Conservation (phyloP, 2,113 vertebrate species). For the Limnothrissa miodon region DNA sequence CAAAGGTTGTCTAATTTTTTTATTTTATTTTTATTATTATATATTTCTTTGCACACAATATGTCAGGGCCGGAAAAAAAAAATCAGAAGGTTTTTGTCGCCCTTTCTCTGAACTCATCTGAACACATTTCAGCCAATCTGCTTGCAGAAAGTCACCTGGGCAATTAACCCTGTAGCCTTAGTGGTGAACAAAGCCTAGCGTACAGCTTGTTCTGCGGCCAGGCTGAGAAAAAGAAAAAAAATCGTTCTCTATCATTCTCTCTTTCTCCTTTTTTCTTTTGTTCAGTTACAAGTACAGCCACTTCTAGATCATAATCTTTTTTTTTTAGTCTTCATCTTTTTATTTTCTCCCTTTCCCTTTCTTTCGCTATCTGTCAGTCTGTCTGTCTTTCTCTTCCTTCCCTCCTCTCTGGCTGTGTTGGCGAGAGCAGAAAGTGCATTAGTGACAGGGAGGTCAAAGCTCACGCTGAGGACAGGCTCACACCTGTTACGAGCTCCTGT, state of each 20-base stretch:
- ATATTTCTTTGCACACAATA: neutral
- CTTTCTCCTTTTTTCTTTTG: neutral
- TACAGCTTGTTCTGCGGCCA: conserved; percentile 56
- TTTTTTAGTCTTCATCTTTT: neutral
- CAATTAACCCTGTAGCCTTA: conserved; percentile 73
- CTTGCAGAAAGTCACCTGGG: conserved; percentile 67
- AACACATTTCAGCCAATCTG: conserved; percentile 74
- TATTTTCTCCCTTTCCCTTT: neutral
- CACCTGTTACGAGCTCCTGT: conserved; percentile 51
- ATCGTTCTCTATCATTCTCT: neutral
- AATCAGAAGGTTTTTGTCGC: conserved; percentile 20
- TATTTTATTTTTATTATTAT: too few species aligned
- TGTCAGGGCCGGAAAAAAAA: neutral
- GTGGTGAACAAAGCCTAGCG: conserved; percentile 61
- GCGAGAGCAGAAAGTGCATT: conserved; percentile 21
- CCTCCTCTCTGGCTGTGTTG: neutral
- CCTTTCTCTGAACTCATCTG: conserved; percentile 54
- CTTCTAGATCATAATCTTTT: neutral
- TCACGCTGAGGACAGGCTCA: conserved; percentile 26
- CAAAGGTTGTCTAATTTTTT: neutral
- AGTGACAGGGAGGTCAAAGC: conserved; percentile 25
- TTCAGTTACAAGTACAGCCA: neutral
- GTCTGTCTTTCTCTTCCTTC: neutral
- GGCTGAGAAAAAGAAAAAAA: conserved; percentile 56
- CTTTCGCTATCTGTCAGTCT: neutral